These are phyloP conservation scores for Mimachlamys varia DNA, from an alignment of 2,888 invertebrate genomes.

Conservation along the genomic window DNA sequence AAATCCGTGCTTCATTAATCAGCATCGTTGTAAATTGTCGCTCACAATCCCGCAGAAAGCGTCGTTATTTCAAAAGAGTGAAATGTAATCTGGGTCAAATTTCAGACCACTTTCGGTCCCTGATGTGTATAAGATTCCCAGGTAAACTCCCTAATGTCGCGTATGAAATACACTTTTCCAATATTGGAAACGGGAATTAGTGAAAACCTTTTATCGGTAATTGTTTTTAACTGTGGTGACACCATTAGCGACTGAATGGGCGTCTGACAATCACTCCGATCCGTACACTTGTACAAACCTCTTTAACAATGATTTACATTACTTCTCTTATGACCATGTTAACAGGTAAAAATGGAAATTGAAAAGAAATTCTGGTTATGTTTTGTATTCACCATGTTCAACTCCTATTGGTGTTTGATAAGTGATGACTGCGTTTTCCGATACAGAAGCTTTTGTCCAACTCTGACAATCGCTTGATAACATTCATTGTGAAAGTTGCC, in stretches of 20 bases:
- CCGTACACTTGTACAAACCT: constrained; percentile 16
- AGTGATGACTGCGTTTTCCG: constrained; percentile 16
- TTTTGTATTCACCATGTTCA: constrained; percentile 4
- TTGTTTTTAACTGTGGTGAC: constrained; percentile 25
- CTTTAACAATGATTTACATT: constrained; percentile 24
- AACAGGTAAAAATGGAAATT: constrained; percentile 34
- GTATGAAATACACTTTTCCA: constrained; percentile 34
- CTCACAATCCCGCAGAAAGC: constrained; percentile 1
- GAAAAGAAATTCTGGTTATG: constrained; percentile 7
- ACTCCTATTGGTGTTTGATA: constrained; percentile 27
- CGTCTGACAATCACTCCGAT: not conserved
- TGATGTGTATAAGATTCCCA: constrained; percentile 31
- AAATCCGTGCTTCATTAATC: constrained; percentile 36
- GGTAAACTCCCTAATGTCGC: constrained; percentile 23
- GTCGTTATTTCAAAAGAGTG: constrained; percentile 29
- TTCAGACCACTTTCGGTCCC: constrained; percentile 36
- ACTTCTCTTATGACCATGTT: constrained; percentile 20
- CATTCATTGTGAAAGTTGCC: constrained; percentile 36
- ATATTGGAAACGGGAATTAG: constrained; percentile 12
- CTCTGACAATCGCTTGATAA: constrained; percentile 8
- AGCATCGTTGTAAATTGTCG: constrained; percentile 14
- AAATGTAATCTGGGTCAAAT: constrained; percentile 23
- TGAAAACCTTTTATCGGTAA: constrained; percentile 36
- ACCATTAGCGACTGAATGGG: constrained; percentile 15
- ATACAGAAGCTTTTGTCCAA: constrained; percentile 15